phyloP scores from a whole-genome alignment of 2,113 vertebrate species.

The Nettapus auritus region DNA sequence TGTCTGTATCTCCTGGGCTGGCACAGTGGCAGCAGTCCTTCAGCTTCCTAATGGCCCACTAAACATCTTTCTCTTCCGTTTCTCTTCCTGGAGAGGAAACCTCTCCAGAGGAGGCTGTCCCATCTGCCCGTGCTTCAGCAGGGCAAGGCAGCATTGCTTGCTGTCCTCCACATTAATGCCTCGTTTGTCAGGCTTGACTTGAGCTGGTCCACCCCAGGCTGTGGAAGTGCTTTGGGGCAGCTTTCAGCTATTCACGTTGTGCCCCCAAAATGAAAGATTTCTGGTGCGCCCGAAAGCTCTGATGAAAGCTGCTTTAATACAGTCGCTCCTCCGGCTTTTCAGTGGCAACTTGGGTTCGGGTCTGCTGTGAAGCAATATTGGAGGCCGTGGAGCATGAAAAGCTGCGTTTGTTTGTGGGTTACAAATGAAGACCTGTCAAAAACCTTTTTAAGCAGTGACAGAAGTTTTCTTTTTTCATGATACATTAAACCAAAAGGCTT shows the following conservation, averaged over 20 bases:
- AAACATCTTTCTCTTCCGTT: too few species aligned
- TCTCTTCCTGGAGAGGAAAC: too few species aligned
- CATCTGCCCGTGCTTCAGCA: neutral
- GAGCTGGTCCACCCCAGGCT: neutral
- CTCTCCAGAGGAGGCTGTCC: neutral
- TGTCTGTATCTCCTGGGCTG: too few species aligned
- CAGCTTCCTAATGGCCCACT: too few species aligned
- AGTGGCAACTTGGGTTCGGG: neutral
- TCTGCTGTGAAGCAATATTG: constrained; percentile 31
- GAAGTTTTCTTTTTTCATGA: constrained; percentile 62
- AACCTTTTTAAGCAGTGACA: constrained; percentile 44
- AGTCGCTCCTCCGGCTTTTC: constrained; percentile 19
- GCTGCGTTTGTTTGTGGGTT: constrained; percentile 59
- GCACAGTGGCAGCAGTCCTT: too few species aligned
- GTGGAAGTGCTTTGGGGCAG: neutral
- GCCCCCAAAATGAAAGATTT: constrained; percentile 50
- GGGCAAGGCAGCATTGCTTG: neutral
- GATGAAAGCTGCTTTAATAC: constrained; percentile 15
- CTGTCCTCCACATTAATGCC: neutral
- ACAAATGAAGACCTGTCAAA: constrained; percentile 70
- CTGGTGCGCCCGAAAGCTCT: constrained; percentile 19
- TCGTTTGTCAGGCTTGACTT: constrained; percentile 52
- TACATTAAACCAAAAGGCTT: constrained; percentile 43
- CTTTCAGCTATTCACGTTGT: neutral
- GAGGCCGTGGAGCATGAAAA: constrained; percentile 58